Base-by-base conservation (phyloP, 2,888 invertebrate genomes). In the Corbicula japonica region DNA sequence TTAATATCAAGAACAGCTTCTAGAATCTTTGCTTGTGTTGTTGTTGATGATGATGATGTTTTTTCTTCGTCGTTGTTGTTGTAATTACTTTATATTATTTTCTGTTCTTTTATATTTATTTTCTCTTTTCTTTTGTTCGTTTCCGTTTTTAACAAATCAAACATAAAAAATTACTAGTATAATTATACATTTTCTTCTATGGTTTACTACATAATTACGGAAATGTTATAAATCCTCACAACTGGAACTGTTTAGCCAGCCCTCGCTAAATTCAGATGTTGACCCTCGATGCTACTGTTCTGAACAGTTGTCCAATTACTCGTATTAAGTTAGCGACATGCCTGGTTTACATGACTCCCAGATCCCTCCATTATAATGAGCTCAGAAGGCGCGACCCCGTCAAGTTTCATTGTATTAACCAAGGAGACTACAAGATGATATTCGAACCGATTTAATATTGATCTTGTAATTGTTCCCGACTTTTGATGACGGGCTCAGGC, bases 401-500 rank as follows among this genome's bases (percentile, higher is more conserved):
- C 71, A 60, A 52, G 50, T 56, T 38, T 30, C 26, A 30, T 34
- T 46, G 60, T 60, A 50, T 74, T 77, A 76, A 76, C 77, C 60
- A 76, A 58, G 58, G 44, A 61, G 56, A 44, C 50, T 56, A 15
- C 44, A 50, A 60, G 66, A 46, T 56, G 76, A 81, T 74, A 74
- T 62, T 74, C 76, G 66, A 70, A 61, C 41, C 74, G 74, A 74
- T 76, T 81, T 77, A 74, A 81, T 81, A 81, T 81, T 77, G 76
- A 81, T 81, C 66, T 66, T 66, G 66, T 68, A 61, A 81, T 81
- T 81, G 80, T 81, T 73, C 71, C 46, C 66, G 54, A 44, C 78
- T 62, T 54, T 73, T 73, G 73, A 80, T 73, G 70, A 66, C 52
- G 66, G 60, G 74, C 30, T 50, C 28, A 54, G 58, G 63, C 68